Evolutionary conservation across 2,797 vertebrate species (phyloP), one percentile per base, ranked within the genome.

Genomic region (Parauchenoglanis punctatus): DNA sequence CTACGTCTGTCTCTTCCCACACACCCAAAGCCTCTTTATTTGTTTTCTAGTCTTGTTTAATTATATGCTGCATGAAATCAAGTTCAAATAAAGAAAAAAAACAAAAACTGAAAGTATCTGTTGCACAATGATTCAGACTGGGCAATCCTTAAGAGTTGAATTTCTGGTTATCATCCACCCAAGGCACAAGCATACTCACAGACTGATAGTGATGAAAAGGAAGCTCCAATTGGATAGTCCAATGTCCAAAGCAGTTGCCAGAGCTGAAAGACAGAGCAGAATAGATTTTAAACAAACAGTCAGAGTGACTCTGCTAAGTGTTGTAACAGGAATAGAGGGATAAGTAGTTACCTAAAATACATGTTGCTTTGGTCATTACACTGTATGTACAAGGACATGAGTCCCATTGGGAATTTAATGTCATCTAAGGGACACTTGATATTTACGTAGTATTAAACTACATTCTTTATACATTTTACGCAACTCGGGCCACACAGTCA

Each of bases 211-310:
- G 94, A 99, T 97, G 89, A 98, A 99, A 59, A 99, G 96, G 94
- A 99, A 98, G 94, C 98, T 99, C 97, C 98, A 99, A 92, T 99
- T 99, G 93, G 98, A 99, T 90, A 99, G 95, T 81, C 97, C 98
- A 89, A 99, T 98, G 88, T 99, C 98, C 93, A 99, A 93, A 0
- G 97, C 97, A 23, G 97, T 97, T 0, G 97, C 97, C 81, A 99
- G 85, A n/a, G 98, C 98, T 99, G 90, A 70, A 77, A 82, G 68
- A 82, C 46, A 89, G 40, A 83, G 58, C 44, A 90, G 8, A 88
- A 40, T 31, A 44, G 40, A 25, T 77, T 78, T 68, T 28, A 67
- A 75, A 63, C 15, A 56, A 75, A 83, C 13, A 28, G 7, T 63
- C 56, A n/a, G 11, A 40, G 35, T 59, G 31, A 25, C 8, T 25